Percentiles rank a stretch among this genome's conserved stretches.
These are phyloP conservation scores for Formica selysi DNA, from an alignment of 1,140 invertebrate species.

Conservation along the genomic window DNA sequence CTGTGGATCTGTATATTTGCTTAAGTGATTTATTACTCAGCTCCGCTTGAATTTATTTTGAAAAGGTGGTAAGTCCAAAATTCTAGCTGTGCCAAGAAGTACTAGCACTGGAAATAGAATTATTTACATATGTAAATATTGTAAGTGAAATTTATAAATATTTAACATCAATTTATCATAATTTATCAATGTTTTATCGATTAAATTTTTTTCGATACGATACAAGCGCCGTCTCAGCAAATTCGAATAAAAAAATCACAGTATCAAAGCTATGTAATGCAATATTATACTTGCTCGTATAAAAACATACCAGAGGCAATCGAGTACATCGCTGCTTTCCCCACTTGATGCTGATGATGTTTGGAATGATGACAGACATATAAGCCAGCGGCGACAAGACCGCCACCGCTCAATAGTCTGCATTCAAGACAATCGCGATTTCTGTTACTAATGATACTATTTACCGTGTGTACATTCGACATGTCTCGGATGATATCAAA, in stretches of 20 bases:
- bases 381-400: slow-evolving; percentile 82
- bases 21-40: slow-evolving; percentile 25
- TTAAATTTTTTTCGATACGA: neutral
- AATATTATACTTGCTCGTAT: neutral
- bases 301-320: slow-evolving; percentile 76
- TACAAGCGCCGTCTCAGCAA: too few relatives aligned
- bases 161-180: too few relatives aligned
- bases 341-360: slow-evolving; percentile 75
- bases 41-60: slow-evolving; percentile 72
- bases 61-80: slow-evolving; percentile 81
- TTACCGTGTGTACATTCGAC: slow-evolving; percentile 52
- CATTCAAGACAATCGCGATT: slow-evolving; percentile 82
- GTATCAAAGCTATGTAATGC: neutral
- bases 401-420: slow-evolving; percentile 81
- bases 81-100: slow-evolving; percentile 77
- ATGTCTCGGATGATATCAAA: neutral
- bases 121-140: slow-evolving; percentile 26
- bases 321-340: slow-evolving; percentile 77
- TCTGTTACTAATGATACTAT: slow-evolving; percentile 75
- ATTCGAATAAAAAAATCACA: too few relatives aligned
- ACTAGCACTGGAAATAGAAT: slow-evolving; percentile 74
- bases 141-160: neutral
- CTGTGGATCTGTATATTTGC: neutral
- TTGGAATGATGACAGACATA: slow-evolving; percentile 82
- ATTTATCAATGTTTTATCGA: neutral